A percentile compares a stretch with the other conserved stretches of the same genome.
These are phyloP conservation scores for Cotesia congregata DNA, from an alignment of 2,888 invertebrate species.

Conservation along the genomic window DNA sequence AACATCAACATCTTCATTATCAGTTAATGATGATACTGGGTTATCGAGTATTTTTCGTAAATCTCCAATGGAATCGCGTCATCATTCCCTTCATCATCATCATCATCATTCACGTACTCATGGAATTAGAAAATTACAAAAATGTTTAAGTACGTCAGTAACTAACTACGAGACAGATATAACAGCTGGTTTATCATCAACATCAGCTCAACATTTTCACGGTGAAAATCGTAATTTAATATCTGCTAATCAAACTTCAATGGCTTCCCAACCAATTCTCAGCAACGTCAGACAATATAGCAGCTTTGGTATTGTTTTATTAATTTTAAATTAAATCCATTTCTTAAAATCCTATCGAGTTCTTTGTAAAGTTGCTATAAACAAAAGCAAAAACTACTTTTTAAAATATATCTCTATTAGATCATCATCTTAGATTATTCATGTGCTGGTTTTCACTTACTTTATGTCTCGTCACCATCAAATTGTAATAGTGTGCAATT, in stretches of 20 bases:
- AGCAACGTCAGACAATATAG: slow-evolving; percentile 89
- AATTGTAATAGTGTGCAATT: neutral
- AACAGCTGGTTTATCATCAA: slow-evolving; percentile 69
- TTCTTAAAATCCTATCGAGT: neutral
- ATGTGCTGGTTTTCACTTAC: neutral
- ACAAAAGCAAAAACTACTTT: neutral
- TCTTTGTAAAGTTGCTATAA: neutral
- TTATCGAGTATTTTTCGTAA: slow-evolving; percentile 56
- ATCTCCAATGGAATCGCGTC: slow-evolving; percentile 55
- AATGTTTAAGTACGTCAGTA: slow-evolving; percentile 88
- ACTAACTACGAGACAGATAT: slow-evolving; percentile 82
- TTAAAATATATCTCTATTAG: neutral
- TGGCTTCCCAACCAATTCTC: slow-evolving; percentile 68
- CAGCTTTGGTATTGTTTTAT: slow-evolving; percentile 90
- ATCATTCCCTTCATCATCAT: slow-evolving; percentile 60
- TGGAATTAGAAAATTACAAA: slow-evolving; percentile 95
- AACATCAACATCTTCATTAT: slow-evolving; percentile 21
- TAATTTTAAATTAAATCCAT: slow-evolving; percentile 61
- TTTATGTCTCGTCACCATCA: neutral
- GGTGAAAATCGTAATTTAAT: slow-evolving; percentile 67
- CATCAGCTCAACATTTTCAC: slow-evolving; percentile 30
- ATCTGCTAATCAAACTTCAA: slow-evolving; percentile 72
- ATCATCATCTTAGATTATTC: neutral
- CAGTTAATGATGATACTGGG: slow-evolving; percentile 45
- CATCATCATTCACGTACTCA: slow-evolving; percentile 89